A percentile compares a stretch with the other conserved stretches of the same genome.
Evolutionary conservation across 2,797 vertebrate genomes (phyloP).

Genomic region (Poeciliopsis presidionis): DNA sequence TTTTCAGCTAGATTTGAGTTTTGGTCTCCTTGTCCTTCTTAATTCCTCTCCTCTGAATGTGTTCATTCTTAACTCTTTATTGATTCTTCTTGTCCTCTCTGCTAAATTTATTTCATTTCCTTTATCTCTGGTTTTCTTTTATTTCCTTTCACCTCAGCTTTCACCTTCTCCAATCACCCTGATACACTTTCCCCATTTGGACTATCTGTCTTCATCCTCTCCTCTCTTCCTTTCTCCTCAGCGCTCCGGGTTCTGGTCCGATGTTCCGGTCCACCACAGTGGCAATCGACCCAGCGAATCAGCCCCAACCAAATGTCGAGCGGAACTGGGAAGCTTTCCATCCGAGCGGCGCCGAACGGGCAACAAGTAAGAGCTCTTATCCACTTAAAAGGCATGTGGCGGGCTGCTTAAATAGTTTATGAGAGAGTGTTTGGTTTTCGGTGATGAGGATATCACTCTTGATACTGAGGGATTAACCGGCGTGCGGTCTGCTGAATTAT

Average conservation of each 20-base stretch:
- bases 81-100: constrained; percentile 19
- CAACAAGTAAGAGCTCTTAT: constrained; percentile 58
- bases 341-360: constrained; percentile 27
- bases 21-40: constrained; percentile 29
- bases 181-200: not conserved
- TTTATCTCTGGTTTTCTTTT: constrained; percentile 8
- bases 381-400: constrained; percentile 23
- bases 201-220: not conserved
- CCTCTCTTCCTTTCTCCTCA: constrained; percentile 51
- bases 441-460: constrained; percentile 49
- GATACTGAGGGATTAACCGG: constrained; percentile 47
- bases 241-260: constrained; percentile 94
- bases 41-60: constrained; percentile 9
- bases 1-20: constrained; percentile 62
- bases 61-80: not conserved
- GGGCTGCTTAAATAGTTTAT: constrained; percentile 54
- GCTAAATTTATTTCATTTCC: constrained; percentile 19
- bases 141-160: not conserved
- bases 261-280: constrained; percentile 99
- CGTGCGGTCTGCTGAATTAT: constrained; percentile 23
- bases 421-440: constrained; percentile 60
- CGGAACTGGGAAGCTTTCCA: constrained; percentile 51
- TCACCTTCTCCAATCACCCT: not conserved
- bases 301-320: constrained; percentile 41
- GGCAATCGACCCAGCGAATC: constrained; percentile 81